Percentiles rank a stretch among this genome's conserved stretches.
Conservation (phyloP, 2,113 vertebrate species). For the Coturnix japonica region DNA sequence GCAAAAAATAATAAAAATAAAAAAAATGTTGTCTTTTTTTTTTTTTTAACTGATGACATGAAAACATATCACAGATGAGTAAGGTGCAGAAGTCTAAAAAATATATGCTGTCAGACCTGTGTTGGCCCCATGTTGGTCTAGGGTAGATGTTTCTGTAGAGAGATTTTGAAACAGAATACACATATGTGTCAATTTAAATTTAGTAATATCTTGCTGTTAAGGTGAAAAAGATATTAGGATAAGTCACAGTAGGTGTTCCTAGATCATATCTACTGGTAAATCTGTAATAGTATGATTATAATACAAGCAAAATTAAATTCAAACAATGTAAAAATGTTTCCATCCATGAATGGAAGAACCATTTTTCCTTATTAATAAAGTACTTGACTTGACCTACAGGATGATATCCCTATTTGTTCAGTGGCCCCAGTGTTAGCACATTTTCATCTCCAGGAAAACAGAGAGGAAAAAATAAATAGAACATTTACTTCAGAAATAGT, state of each 20-base stretch:
- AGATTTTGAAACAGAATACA: background rate
- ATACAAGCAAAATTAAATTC: background rate
- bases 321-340: background rate
- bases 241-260: background rate
- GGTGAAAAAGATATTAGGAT: background rate
- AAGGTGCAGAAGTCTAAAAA: background rate
- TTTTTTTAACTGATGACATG: background rate
- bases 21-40: background rate
- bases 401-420: background rate
- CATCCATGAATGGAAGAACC: background rate
- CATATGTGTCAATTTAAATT: background rate
- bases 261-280: background rate
- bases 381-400: background rate
- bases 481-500: constrained; percentile 20
- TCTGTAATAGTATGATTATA: background rate
- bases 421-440: background rate
- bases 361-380: background rate
- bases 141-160: background rate
- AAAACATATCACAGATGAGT: background rate
- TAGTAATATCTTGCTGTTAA: background rate
- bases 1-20: background rate
- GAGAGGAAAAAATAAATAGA: background rate
- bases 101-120: background rate
- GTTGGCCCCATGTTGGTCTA: background rate
- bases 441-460: background rate